Conservation (phyloP, 2,888 invertebrate species). For the Cyaniris semiargus region DNA sequence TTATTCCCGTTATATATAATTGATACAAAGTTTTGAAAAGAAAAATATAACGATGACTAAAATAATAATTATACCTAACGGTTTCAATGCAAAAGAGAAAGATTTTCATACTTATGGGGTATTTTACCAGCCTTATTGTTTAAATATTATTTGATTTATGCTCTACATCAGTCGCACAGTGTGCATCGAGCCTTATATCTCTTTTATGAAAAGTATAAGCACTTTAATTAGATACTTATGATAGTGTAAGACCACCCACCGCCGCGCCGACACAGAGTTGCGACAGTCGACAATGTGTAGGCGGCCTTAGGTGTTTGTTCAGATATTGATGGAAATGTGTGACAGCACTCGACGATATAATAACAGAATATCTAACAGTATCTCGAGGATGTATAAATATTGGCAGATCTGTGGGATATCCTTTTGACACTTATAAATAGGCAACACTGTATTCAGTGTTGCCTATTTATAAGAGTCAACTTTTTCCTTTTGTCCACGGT, state of each 20-base stretch:
- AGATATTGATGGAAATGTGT: constrained; percentile 38
- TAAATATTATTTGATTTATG: no score
- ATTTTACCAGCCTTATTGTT: no score
- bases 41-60: no score
- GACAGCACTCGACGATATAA: constrained; percentile 40
- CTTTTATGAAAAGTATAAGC: constrained; percentile 27
- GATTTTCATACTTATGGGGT: no score
- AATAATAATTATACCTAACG: no score
- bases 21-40: no score
- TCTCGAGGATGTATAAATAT: not conserved
- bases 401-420: not conserved
- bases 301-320: constrained; percentile 44
- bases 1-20: no score
- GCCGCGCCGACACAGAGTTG: constrained; percentile 49
- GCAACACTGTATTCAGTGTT: no score
- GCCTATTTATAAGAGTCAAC: no score
- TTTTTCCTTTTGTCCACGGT: no score
- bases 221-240: constrained; percentile 74
- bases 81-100: no score
- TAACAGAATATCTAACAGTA: constrained; percentile 2
- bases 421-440: not conserved
- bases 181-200: not conserved
- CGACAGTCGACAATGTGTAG: constrained; percentile 53
- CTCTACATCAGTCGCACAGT: not conserved
- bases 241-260: constrained; percentile 60